A percentile compares a stretch with the other conserved stretches of the same genome.
Conservation (phyloP, 1,140 invertebrate genomes). For the Caerostris extrusa region DNA sequence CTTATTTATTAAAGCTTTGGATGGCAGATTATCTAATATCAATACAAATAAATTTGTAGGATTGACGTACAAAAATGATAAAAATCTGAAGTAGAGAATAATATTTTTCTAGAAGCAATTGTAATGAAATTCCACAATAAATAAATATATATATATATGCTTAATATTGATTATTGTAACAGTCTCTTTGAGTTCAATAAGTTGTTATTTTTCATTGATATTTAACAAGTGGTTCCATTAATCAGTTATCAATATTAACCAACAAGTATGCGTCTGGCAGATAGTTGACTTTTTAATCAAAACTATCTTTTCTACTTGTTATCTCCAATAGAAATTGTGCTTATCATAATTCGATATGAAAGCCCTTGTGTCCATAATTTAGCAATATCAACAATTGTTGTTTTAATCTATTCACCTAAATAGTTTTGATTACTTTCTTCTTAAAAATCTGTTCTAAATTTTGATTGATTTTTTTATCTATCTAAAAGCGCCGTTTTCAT, state of each 20-base stretch:
- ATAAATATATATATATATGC: no score
- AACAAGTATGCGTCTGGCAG: background rate
- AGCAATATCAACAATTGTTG: background rate
- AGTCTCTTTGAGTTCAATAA: no score
- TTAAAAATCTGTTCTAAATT: background rate
- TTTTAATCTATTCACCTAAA: background rate
- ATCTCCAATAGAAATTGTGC: background rate
- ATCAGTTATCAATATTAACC: background rate
- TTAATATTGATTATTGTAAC: no score
- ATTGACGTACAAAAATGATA: no score
- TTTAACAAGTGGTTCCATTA: background rate
- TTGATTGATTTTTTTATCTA: background rate
- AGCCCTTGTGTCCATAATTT: background rate
- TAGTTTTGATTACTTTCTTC: background rate
- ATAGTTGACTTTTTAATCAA: background rate
- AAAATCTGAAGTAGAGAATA: no score
- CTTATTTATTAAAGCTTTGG: no score
- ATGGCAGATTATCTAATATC: no score
- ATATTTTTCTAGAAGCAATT: no score
- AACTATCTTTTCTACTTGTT: background rate
- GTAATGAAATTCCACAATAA: no score
- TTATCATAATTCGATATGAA: background rate
- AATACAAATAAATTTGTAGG: no score
- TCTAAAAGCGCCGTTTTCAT: background rate
- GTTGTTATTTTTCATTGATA: no score